Evolutionary conservation across 1,140 invertebrate genomes (phyloP), one percentile per base, ranked within the genome.

Genomic region (Lepidostoma basale): DNA sequence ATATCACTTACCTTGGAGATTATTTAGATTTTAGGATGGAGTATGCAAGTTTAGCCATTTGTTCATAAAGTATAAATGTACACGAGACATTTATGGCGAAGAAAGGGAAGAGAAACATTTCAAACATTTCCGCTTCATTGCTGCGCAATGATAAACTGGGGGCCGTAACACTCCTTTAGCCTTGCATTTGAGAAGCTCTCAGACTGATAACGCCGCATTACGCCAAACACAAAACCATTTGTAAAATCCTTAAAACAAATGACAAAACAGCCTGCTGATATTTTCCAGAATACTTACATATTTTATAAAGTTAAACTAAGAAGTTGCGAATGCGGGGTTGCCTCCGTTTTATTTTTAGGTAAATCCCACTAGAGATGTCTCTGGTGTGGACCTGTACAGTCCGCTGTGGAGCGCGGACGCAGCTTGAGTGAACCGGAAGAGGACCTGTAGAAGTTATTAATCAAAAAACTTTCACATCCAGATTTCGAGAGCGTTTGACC

Each of bases 151-250:
- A 10, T 14, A 47, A 4, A 20, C 44, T 20, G 2, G 45, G 20
- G 22, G 45, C 9, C 44, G 3, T 16, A 47, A 23, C 23, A 22
- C 23, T 22, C 12, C 10, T n/a, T 23, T 36, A 3, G 2, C 10
- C 45, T 49, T 49, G 45, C 45, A 49, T 49, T 12, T 18, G n/a
- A n/a, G 22, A 25, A 23, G 20, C 22, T 22, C 14, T 23, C 12
- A 8, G 20, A 22, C 45, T 49, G 45, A 49, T 49, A 49, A 49
- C 18, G 45, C 22, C 45, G n/a, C 45, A 22, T 18, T 23, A 49
- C 22, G 22, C n/a, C n/a, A 49, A 49, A 49, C 45, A 49, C 45
- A n/a, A 49, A 49, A 23, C 22, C 45, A 49, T 49, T 49, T 49
- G 45, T 49, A 49, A 8, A 26, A 23, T 23, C 45, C 18, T 49